Base-by-base conservation (phyloP, 2,888 invertebrate genomes). In the Ptychoptera albimana region DNA sequence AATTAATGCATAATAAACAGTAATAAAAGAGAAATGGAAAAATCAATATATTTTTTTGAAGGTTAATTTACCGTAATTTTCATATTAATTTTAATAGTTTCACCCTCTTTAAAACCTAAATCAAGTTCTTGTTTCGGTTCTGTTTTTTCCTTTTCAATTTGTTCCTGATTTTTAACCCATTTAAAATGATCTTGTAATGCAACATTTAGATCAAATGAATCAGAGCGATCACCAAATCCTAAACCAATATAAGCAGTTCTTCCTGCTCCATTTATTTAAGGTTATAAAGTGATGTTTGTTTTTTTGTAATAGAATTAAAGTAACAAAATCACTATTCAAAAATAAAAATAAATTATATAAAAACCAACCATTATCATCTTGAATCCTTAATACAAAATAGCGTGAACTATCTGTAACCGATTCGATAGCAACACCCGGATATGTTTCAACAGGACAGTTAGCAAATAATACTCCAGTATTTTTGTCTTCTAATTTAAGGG, bases 11-110 rank as follows among this genome's bases (percentile, higher is more conserved):
- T 44, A 37, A 45, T 34, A 37, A 37, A 39, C 37, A 29, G 36
- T 44, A 42, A 43, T 37, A 47, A n/a, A 9, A 31, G 6, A 13
- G 9, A 9, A 5, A 31, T 12, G 23, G 23, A n/a, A 32, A 32
- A 32, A 34, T 32, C 15, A 30, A 29, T 37, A 44, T 44, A 43
- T 37, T 29, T 23, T 7, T 12, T 30, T 31, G 9, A 7, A 11
- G 32, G n/a, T 14, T 8, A n/a, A 57, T 70, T 64, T 71, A 89
- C 89, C 50, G 89, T 87, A 51, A 92, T 91, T 69, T 91, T 88
- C 85, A 98, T 91, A 61, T 96, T 98, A 48, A 98, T 94, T 70
- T 93, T 97, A 52, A 99, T 98, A 1, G 97, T 99, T 71, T 99
- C 93, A 14, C 98, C 98, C 59, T 97, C 97, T 61, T 99, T 99